Evolutionary conservation across 2,113 vertebrate species (phyloP).

Genomic region (Heliornis fulica): DNA sequence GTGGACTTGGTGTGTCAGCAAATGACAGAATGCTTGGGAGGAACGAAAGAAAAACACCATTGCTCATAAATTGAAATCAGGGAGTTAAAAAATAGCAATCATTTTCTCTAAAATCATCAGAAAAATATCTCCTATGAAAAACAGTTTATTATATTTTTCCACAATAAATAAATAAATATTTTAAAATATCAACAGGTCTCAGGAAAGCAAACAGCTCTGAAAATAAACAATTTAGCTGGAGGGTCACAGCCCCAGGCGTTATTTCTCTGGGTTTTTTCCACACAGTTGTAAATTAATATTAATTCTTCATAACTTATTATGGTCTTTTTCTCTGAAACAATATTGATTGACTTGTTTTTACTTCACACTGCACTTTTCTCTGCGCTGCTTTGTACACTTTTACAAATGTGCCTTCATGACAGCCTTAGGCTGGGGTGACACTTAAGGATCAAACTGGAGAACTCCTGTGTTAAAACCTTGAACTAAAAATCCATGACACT

Average conservation of each 20-base stretch:
- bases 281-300: constrained; percentile 8
- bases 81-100: neutral
- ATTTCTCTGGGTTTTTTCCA: neutral
- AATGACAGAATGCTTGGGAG: neutral
- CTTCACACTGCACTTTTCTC: neutral
- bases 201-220: neutral
- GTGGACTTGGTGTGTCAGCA: neutral
- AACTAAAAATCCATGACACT: neutral
- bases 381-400: neutral
- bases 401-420: neutral
- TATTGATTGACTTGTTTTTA: constrained; percentile 15
- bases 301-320: constrained; percentile 18
- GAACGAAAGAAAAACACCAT: rapidly evolving
- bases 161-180: neutral
- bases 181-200: neutral
- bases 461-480: neutral
- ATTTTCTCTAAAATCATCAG: neutral
- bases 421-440: neutral
- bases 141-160: neutral
- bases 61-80: neutral
- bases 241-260: neutral
- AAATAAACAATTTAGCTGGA: neutral
- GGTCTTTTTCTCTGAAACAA: neutral
- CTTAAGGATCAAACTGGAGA: neutral
- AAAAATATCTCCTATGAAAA: neutral